These are phyloP conservation scores for Ellobium chinense DNA, from an alignment of 2,888 invertebrate genomes.

Conservation along the genomic window DNA sequence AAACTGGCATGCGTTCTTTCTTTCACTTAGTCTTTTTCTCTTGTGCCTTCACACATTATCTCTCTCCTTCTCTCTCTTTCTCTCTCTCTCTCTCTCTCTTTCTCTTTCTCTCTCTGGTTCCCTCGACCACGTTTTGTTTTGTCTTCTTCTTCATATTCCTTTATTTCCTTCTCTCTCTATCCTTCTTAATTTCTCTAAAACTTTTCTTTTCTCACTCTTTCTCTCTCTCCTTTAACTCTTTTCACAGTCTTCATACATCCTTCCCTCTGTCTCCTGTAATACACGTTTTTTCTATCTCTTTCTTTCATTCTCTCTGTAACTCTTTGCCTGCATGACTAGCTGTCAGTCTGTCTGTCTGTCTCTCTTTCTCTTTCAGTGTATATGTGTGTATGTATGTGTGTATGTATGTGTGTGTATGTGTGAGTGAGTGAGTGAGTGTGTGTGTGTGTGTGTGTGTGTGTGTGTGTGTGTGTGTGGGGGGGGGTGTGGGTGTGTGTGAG, in stretches of 20 bases:
- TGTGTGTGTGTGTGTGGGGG: too few relatives aligned
- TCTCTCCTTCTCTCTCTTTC: slow-evolving; percentile 1
- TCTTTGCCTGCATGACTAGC: neutral
- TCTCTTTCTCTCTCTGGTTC: neutral
- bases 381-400: too few relatives aligned
- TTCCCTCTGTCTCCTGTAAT: neutral
- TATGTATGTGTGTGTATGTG: too few relatives aligned
- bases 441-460: too few relatives aligned
- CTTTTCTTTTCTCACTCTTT: neutral
- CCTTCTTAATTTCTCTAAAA: neutral
- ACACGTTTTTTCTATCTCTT: neutral
- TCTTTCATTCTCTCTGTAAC: neutral
- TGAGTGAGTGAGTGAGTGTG: too few relatives aligned
- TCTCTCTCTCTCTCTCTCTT: neutral
- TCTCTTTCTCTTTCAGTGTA: neutral
- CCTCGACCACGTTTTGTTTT: neutral
- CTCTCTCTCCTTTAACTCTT: neutral
- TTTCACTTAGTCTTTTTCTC: neutral
- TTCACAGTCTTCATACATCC: neutral
- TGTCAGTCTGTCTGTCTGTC: neutral
- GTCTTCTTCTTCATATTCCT: neutral
- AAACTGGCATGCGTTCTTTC: neutral
- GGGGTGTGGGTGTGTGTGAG: too few relatives aligned
- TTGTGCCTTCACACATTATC: neutral
- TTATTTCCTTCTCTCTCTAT: neutral